Evolutionary conservation across 2,113 vertebrate genomes (phyloP).

Genomic region (Morone saxatilis): DNA sequence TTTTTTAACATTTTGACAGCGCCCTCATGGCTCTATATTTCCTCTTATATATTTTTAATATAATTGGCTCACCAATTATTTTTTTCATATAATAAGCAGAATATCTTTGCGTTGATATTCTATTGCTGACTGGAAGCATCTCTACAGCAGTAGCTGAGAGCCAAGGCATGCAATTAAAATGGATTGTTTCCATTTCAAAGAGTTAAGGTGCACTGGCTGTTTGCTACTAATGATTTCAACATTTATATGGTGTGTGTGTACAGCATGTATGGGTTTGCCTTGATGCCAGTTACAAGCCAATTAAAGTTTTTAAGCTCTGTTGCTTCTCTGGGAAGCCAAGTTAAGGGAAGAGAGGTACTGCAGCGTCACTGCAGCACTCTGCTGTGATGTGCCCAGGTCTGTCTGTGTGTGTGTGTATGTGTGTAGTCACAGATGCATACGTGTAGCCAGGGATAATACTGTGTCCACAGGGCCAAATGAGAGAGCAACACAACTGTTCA

Average conservation of each 20-base stretch:
- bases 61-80: constrained; percentile 1
- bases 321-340: constrained; percentile 60
- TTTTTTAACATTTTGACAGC: too few relatives aligned
- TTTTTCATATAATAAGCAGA: background rate
- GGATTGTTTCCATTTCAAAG: constrained; percentile 50
- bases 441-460: constrained; percentile 6
- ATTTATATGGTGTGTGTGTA: constrained; percentile 6
- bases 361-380: constrained; percentile 77
- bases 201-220: constrained; percentile 19
- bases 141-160: constrained; percentile 4
- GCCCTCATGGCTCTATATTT: background rate
- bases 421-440: constrained; percentile 10
- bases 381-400: constrained; percentile 51
- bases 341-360: constrained; percentile 54
- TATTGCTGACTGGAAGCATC: background rate
- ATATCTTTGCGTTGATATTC: background rate
- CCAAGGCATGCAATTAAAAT: constrained; percentile 53
- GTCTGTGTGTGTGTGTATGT: background rate
- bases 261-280: background rate
- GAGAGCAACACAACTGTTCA: background rate
- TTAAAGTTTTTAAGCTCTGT: constrained; percentile 69
- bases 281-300: constrained; percentile 47
- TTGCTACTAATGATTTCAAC: constrained; percentile 40
- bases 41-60: background rate
- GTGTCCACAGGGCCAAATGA: constrained; percentile 6